phyloP scores from a whole-genome alignment of 2,888 invertebrate genomes.

The Baronia brevicornis region DNA sequence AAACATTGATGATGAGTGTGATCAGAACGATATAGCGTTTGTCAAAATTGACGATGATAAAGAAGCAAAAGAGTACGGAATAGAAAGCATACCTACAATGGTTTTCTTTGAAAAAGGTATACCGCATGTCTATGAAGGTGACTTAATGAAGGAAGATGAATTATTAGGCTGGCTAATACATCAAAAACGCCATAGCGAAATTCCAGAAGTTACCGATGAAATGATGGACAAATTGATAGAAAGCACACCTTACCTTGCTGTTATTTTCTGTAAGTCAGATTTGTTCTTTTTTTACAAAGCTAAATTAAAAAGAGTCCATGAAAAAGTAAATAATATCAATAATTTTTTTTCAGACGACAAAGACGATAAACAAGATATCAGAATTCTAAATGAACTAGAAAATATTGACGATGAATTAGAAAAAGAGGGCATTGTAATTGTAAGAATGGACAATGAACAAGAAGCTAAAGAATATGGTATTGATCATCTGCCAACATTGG shows the following conservation, averaged over 20 bases:
- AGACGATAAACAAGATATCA: slow-evolving; percentile 91
- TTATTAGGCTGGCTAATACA: slow-evolving; percentile 92
- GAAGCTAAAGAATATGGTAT: slow-evolving; percentile 94
- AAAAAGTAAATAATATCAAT: not conserved
- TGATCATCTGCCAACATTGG: slow-evolving; percentile 88
- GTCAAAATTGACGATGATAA: slow-evolving; percentile 92
- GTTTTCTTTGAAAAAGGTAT: slow-evolving; percentile 85
- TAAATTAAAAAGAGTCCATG: slow-evolving; percentile 7
- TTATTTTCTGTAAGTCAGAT: slow-evolving; percentile 88
- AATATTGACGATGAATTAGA: slow-evolving; percentile 94
- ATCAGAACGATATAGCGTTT: slow-evolving; percentile 92
- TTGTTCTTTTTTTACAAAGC: slow-evolving; percentile 1
- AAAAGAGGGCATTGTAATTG: slow-evolving; percentile 92
- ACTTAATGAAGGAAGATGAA: slow-evolving; percentile 92
- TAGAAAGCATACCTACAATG: slow-evolving; percentile 87
- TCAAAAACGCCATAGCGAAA: slow-evolving; percentile 92
- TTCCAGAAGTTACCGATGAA: slow-evolving; percentile 93
- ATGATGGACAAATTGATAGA: slow-evolving; percentile 94
- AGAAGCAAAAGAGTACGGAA: slow-evolving; percentile 93
- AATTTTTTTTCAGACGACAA: slow-evolving; percentile 82
- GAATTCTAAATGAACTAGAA: slow-evolving; percentile 90
- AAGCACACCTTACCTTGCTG: slow-evolving; percentile 86
- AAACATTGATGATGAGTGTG: slow-evolving; percentile 95
- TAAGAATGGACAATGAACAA: slow-evolving; percentile 90
- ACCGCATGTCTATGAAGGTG: slow-evolving; percentile 86